Evolutionary conservation across 2,888 invertebrate genomes (phyloP).

Genomic region (Eurytoma californica): DNA sequence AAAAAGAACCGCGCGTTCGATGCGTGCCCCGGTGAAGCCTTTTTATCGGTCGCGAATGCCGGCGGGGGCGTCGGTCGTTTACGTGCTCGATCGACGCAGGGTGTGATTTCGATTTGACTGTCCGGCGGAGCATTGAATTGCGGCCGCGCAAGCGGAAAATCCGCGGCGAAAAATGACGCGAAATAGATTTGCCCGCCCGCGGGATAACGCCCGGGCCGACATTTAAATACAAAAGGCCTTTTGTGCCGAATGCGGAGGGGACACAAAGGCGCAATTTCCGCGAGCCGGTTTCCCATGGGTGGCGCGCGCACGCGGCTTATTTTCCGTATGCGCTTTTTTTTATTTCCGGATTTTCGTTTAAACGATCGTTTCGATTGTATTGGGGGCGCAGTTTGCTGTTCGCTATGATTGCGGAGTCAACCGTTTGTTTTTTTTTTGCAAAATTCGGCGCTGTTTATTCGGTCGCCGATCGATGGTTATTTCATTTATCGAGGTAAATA

Average conservation of each 20-base stretch:
- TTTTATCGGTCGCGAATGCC: too few species aligned
- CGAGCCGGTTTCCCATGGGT: background rate
- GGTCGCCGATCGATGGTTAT: too few species aligned
- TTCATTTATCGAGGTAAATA: too few species aligned
- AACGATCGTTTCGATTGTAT: background rate
- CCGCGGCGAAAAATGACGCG: background rate
- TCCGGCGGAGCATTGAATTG: background rate
- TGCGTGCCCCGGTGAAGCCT: too few species aligned
- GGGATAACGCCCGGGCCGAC: background rate
- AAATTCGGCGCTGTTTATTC: too few species aligned
- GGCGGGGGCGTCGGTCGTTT: too few species aligned
- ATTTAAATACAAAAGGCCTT: conserved; percentile 45
- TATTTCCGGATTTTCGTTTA: too few species aligned
- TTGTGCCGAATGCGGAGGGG: conserved; percentile 2
- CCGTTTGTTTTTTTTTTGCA: too few species aligned
- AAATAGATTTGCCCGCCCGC: conserved; percentile 18
- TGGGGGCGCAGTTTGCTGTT: background rate
- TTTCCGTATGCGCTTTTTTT: background rate
- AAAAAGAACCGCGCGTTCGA: too few species aligned
- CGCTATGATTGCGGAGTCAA: background rate
- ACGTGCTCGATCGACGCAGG: too few species aligned
- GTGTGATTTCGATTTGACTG: conserved; percentile 5
- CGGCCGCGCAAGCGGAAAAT: conserved; percentile 2
- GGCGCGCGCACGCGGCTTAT: background rate
- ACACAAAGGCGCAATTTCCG: conserved; percentile 23